phyloP scores from a whole-genome alignment of 2,888 invertebrate species.

The Scaptomyza parva region DNA sequence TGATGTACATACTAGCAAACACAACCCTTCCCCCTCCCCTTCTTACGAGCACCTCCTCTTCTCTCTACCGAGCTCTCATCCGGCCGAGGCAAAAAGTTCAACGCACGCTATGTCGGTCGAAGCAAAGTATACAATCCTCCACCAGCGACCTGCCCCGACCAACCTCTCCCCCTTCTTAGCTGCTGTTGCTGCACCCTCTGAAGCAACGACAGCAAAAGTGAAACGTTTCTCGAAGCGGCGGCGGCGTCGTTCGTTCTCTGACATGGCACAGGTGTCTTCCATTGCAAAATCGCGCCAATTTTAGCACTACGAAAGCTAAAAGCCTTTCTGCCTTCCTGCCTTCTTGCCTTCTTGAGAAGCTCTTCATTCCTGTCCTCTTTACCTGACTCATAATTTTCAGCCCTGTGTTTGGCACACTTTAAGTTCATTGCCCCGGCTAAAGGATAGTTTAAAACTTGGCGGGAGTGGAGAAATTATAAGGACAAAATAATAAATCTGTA shows the following conservation, averaged over 20 bases:
- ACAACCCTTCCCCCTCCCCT: conserved; percentile 13
- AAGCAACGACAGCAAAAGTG: conserved; percentile 68
- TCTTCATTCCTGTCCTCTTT: background rate
- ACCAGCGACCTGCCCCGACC: background rate
- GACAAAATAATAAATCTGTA: background rate
- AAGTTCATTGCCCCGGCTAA: conserved; percentile 72
- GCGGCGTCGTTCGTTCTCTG: conserved; percentile 44
- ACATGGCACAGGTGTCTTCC: conserved; percentile 77
- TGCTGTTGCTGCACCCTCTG: conserved; percentile 4
- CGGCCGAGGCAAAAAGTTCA: conserved; percentile 71
- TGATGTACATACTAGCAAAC: conserved; percentile 23
- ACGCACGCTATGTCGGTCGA: conserved; percentile 83
- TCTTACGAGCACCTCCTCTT: background rate
- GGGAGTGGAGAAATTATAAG: background rate
- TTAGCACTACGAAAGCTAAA: conserved; percentile 29
- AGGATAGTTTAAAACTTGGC: conserved; percentile 44
- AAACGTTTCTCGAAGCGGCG: conserved; percentile 45
- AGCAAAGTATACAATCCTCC: conserved; percentile 82
- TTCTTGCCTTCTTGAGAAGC: background rate
- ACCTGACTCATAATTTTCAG: conserved; percentile 32
- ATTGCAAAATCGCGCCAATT: conserved; percentile 67
- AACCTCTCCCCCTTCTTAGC: background rate
- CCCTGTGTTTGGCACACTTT: conserved; percentile 59
- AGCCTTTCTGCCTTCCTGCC: background rate
- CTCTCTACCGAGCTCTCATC: conserved; percentile 53